Evolutionary conservation across 2,113 vertebrate species (phyloP).

Genomic region (Pitta sordida): DNA sequence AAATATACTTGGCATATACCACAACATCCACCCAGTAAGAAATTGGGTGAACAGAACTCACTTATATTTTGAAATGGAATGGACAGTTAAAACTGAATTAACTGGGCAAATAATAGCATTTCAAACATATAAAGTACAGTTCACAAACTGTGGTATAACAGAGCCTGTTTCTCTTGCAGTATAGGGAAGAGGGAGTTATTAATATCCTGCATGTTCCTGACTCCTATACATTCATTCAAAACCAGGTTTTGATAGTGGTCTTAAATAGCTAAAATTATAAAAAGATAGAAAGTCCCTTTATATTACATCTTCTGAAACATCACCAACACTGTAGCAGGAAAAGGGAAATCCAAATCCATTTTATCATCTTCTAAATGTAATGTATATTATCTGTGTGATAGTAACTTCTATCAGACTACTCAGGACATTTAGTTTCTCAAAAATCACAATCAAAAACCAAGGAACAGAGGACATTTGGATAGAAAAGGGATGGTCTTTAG

Average conservation of each 20-base stretch:
- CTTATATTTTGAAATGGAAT: constrained; percentile 19
- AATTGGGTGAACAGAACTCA: background rate
- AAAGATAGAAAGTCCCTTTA: background rate
- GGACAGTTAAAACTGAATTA: constrained; percentile 15
- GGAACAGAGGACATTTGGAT: background rate
- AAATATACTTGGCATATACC: constrained; percentile 38
- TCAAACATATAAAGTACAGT: background rate
- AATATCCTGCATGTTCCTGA: background rate
- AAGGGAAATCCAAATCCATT: background rate
- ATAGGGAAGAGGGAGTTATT: background rate
- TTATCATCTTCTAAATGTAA: background rate
- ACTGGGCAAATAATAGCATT: constrained; percentile 7
- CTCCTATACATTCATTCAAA: background rate
- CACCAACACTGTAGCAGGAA: background rate
- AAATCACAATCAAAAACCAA: background rate
- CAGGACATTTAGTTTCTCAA: background rate
- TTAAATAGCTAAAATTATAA: background rate
- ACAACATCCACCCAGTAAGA: constrained; percentile 1
- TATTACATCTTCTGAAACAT: background rate
- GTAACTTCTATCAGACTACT: background rate
- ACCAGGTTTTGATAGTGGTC: background rate
- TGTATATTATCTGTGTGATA: background rate
- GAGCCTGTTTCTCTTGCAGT: background rate
- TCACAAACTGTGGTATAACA: background rate
- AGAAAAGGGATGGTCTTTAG: background rate